phyloP scores from a whole-genome alignment of 2,113 vertebrate species.

The Melanostigma gelatinosum region DNA sequence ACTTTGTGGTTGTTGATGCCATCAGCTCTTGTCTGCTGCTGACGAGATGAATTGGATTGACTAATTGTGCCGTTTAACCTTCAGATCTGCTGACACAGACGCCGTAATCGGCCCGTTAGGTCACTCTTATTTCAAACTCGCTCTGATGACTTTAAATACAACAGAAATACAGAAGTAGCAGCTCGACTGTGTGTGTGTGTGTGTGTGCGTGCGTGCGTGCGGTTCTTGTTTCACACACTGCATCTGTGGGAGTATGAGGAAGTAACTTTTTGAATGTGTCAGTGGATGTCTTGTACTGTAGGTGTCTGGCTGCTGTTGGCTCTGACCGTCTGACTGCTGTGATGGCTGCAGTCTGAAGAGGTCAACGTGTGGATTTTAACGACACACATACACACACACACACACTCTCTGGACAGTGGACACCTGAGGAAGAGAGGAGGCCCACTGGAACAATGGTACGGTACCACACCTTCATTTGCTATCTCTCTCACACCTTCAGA shows the following conservation, averaged over 20 bases:
- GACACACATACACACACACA: conserved; percentile 23
- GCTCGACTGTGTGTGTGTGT: not conserved
- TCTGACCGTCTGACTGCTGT: conserved; percentile 8
- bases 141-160: not conserved
- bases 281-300: conserved; percentile 49
- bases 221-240: conserved; percentile 75
- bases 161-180: conserved; percentile 66
- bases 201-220: conserved; percentile 24
- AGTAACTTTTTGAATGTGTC: conserved; percentile 65
- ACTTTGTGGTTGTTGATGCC: conserved; percentile 7
- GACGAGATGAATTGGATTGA: conserved; percentile 12
- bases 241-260: conserved; percentile 75
- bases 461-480: conserved; percentile 48
- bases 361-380: conserved; percentile 52
- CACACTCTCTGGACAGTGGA: conserved; percentile 48
- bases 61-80: conserved; percentile 23
- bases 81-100: conserved; percentile 8
- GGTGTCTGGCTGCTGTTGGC: conserved; percentile 36
- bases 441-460: conserved; percentile 71
- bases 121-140: conserved; percentile 8
- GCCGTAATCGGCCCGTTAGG: not conserved
- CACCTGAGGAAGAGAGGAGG: conserved; percentile 43
- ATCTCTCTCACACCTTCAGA: not conserved
- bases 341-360: conserved; percentile 66
- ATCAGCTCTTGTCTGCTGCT: conserved; percentile 6